These are phyloP conservation scores for Bubo blakistoni DNA, from an alignment of 2,113 vertebrate species.

Conservation along the genomic window DNA sequence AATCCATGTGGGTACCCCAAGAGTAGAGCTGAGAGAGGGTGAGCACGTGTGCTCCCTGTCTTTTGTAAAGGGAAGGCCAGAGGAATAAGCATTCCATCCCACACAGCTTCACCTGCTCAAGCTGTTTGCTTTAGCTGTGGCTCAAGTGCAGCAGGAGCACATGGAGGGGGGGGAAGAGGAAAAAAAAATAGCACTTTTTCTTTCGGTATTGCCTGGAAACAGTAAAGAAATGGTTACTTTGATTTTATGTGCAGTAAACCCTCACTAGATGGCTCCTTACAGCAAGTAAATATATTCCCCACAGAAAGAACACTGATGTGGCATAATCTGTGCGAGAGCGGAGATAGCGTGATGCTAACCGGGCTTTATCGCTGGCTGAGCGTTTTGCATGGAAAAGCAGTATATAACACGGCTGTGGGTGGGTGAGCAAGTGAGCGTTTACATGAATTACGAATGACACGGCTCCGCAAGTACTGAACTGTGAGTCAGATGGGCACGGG, in stretches of 20 bases:
- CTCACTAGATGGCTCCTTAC: slow-evolving; percentile 67
- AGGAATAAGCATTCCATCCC: fast-evolving
- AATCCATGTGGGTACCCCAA: background rate
- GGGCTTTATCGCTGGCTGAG: background rate
- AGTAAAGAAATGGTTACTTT: background rate
- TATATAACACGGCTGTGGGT: background rate
- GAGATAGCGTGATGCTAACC: background rate
- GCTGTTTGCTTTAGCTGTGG: background rate
- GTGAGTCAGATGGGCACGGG: slow-evolving; percentile 2
- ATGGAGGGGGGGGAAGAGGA: fast-evolving
- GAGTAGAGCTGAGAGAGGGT: background rate
- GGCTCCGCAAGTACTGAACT: background rate
- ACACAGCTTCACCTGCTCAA: background rate
- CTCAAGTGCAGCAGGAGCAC: background rate
- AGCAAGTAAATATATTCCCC: slow-evolving; percentile 39
- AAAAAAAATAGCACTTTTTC: background rate
- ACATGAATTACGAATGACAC: background rate
- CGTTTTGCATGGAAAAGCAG: background rate
- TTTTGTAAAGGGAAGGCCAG: background rate
- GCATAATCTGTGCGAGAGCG: background rate
- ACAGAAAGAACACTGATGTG: background rate
- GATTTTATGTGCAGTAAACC: slow-evolving; percentile 35
- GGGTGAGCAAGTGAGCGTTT: background rate
- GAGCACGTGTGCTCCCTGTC: background rate
- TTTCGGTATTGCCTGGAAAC: background rate